These are phyloP conservation scores for Podarcis cretensis DNA, from an alignment of 2,113 vertebrate species.

Conservation along the genomic window DNA sequence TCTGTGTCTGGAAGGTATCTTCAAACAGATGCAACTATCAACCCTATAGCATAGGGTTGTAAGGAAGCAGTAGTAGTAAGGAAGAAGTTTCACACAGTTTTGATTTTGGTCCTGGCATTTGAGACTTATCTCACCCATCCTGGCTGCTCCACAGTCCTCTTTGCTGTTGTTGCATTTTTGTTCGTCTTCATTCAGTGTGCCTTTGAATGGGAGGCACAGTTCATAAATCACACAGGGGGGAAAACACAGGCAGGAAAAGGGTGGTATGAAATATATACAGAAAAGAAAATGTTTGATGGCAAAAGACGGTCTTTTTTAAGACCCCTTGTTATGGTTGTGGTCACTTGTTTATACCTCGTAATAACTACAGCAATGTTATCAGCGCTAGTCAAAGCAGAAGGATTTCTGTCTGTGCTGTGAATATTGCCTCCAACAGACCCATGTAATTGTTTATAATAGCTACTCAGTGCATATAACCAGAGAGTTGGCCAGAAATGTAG, in stretches of 20 bases:
- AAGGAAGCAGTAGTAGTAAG: background rate
- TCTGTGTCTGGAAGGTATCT: background rate
- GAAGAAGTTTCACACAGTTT: background rate
- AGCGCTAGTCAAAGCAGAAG: background rate
- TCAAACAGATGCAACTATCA: background rate
- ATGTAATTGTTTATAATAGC: background rate
- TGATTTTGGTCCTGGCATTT: background rate
- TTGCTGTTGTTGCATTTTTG: background rate
- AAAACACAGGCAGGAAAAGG: background rate
- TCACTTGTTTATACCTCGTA: conserved; percentile 1
- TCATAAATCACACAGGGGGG: background rate
- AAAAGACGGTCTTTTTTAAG: background rate
- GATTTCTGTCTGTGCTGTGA: background rate
- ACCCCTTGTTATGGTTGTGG: background rate
- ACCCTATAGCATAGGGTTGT: background rate
- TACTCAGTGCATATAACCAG: background rate
- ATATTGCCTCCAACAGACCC: background rate
- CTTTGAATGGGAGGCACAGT: background rate
- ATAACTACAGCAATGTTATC: background rate
- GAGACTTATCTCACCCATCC: background rate
- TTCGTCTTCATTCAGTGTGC: background rate
- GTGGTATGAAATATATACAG: background rate
- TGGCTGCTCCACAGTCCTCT: background rate
- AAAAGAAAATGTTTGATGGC: background rate
- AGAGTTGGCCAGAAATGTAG: background rate